Evolutionary conservation across 2,888 invertebrate genomes (phyloP).

Genomic region (Microctonus aethiopoides): DNA sequence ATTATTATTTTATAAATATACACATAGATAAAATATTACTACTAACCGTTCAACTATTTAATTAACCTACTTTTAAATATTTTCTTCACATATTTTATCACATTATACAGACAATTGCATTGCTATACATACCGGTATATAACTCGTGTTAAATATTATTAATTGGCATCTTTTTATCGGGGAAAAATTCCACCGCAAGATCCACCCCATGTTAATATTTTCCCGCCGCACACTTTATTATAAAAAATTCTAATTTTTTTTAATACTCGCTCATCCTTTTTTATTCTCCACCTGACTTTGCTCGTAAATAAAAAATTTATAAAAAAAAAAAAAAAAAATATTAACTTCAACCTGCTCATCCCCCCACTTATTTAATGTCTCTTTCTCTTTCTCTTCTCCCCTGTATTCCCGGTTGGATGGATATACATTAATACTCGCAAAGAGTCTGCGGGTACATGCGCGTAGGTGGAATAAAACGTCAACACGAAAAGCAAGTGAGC

Average conservation of each 20-base stretch:
- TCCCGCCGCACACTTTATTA: background rate
- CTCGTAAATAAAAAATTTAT: constrained; percentile 9
- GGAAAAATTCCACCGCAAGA: background rate
- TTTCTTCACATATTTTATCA: background rate
- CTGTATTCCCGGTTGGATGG: background rate
- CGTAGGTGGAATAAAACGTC: constrained; percentile 24
- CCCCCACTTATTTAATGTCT: background rate
- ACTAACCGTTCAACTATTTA: background rate
- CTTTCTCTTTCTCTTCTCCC: constrained; percentile 1
- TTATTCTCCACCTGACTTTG: constrained; percentile 6
- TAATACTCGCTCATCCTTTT: constrained; percentile 8
- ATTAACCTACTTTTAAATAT: background rate
- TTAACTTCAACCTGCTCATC: constrained; percentile 5
- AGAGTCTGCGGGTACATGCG: constrained; percentile 31
- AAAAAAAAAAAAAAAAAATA: constrained; percentile 17
- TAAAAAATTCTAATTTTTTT: too few relatives aligned
- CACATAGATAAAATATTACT: too few relatives aligned
- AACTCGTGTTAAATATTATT: too few relatives aligned
- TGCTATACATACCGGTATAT: too few relatives aligned
- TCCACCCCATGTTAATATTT: background rate
- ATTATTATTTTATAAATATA: background rate
- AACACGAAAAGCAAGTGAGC: constrained; percentile 6
- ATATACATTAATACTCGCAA: constrained; percentile 3
- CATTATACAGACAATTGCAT: background rate
- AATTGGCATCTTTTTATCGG: background rate